phyloP scores from a whole-genome alignment of 2,888 invertebrate species.

The Drosophila putrida region DNA sequence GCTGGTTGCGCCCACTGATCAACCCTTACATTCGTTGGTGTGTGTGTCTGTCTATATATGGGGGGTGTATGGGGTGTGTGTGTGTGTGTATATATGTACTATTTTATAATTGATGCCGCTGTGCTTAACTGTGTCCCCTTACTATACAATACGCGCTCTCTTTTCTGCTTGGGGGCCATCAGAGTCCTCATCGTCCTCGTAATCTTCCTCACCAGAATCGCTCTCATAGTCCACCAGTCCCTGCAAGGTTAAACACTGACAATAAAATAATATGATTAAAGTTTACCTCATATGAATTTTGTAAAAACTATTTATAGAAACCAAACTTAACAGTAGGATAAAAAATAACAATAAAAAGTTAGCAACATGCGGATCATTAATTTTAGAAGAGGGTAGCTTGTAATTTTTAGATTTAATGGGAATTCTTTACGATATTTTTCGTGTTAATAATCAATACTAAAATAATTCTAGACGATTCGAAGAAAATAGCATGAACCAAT shows the following conservation, averaged over 20 bases:
- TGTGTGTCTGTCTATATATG: conserved; percentile 31
- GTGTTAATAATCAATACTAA: no score
- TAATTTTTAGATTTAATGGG: no score
- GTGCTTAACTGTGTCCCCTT: conserved; percentile 48
- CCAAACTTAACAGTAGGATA: no score
- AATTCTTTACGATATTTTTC: no score
- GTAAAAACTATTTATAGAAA: no score
- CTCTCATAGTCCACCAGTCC: conserved; percentile 99
- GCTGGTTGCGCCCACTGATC: conserved; percentile 40
- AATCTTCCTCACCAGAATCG: conserved; percentile 98
- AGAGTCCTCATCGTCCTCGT: conserved; percentile 86
- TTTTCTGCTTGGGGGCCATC: conserved; percentile 84
- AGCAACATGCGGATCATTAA: no score
- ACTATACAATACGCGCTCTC: conserved; percentile 85
- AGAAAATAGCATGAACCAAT: no score
- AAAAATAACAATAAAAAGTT: no score
- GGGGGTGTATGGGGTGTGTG: conserved; percentile 47
- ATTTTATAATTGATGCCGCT: conserved; percentile 71
- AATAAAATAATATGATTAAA: not conserved
- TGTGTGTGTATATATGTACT: conserved; percentile 59
- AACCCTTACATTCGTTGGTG: conserved; percentile 63
- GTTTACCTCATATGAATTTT: no score
- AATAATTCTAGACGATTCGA: no score
- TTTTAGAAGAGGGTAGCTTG: no score
- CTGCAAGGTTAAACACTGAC: conserved; percentile 85